Base-by-base conservation (phyloP, 2,888 invertebrate genomes). In the Melitaea athalia region DNA sequence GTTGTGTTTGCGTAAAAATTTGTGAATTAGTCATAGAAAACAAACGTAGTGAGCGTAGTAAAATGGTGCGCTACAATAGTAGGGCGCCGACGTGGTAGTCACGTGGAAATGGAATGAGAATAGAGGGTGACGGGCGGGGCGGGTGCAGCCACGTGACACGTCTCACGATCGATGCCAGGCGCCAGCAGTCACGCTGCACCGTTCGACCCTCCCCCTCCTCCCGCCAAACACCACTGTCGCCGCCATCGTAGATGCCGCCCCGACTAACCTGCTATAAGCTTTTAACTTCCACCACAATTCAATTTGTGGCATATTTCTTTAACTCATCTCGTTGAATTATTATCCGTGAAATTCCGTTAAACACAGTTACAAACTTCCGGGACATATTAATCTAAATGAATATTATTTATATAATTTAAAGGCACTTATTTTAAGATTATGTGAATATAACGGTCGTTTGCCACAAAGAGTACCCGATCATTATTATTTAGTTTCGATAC, bases 151-250 rank as follows among this genome's bases (percentile, higher is more conserved):
- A 75, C 73, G 73, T 72, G 74, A 69, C 65, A n/a, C 72, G 66
- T 69, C 72, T 62, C 59, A 15, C 74, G 73, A 75, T 77, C 70
- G 72, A 72, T 76, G 76, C 65, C 50, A 67, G 72, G 72, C 76
- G 76, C 65, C 50, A 67, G 67, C 57, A 67, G 77, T 69, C 61
- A 61, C 70, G 70, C 60, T 59, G 70, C 70, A 60, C 61, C 74
- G 59, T 63, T 64, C 67, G 61, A 49, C 53, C 65, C 52, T 67
- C 70, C 59, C 63, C 15, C 17, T 47, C 49, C 67, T 42, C 53
- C 57, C 43, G 24, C 24, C 17, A 50, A n/a, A 10, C 43, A 17
- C 42, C 55, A 11, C 63, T 45, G 42, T 60, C 53, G 33, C 63
- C 43, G 12, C 45, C 59, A 43, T 33, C 47, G 38, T 60, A 49